phyloP scores from a whole-genome alignment of 2,797 vertebrate genomes.

The Borostomias antarcticus region DNA sequence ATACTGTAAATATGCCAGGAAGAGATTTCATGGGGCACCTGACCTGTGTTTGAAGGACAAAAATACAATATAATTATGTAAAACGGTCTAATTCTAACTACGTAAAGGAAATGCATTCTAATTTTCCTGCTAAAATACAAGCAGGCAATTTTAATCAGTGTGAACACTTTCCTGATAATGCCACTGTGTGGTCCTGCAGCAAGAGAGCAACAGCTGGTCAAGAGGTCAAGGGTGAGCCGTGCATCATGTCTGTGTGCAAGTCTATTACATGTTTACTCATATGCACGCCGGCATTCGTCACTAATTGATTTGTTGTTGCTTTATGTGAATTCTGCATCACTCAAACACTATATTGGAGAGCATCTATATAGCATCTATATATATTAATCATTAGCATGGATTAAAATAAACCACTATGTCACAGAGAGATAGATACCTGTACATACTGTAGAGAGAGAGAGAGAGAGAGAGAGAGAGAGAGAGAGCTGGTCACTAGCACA shows the following conservation, averaged over 20 bases:
- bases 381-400: conserved; percentile 2
- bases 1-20: conserved; percentile 37
- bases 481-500: conserved; percentile 55
- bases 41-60: conserved; percentile 37
- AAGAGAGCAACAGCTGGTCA: too few relatives aligned
- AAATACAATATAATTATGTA: conserved; percentile 17
- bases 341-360: background rate
- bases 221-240: conserved; percentile 5
- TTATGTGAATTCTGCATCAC: background rate
- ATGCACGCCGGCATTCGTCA: too few relatives aligned
- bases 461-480: conserved; percentile 21
- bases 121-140: background rate
- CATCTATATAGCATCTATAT: too few relatives aligned
- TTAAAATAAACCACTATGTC: conserved; percentile 73
- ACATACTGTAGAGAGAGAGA: conserved; percentile 73
- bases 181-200: too few relatives aligned
- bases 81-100: background rate
- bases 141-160: background rate
- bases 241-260: too few relatives aligned
- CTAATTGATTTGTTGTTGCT: background rate
- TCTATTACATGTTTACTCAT: too few relatives aligned
- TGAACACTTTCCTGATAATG: too few relatives aligned
- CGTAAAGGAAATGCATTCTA: background rate
- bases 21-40: conserved; percentile 33
- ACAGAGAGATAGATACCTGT: conserved; percentile 72